Conservation (phyloP, 2,888 invertebrate genomes). For the Eristalinus sepulchralis region DNA sequence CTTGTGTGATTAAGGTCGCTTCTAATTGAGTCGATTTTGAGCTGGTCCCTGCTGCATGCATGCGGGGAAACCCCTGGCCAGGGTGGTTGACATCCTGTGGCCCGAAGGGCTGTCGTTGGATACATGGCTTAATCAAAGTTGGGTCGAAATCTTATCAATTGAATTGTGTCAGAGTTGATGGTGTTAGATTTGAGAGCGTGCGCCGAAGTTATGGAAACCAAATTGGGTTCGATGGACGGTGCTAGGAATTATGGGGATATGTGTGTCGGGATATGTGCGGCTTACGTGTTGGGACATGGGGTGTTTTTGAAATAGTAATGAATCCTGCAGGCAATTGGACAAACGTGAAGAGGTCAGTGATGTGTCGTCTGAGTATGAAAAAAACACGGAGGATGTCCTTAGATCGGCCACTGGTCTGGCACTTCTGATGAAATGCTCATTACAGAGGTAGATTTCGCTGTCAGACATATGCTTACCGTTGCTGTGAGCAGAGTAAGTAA, state of each 20-base stretch:
- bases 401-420: not conserved
- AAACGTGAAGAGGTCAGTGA: not conserved
- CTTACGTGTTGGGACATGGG: not conserved
- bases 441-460: too few species aligned
- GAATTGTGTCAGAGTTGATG: constrained; percentile 15
- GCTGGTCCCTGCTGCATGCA: constrained; percentile 7
- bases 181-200: constrained; percentile 26
- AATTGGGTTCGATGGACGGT: not conserved
- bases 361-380: too few species aligned
- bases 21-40: constrained; percentile 47
- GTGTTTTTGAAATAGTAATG: not conserved
- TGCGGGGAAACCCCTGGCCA: constrained; percentile 28
- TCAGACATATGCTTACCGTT: too few species aligned
- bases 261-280: not conserved
- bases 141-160: constrained; percentile 31
- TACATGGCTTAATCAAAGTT: constrained; percentile 43
- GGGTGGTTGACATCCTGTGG: constrained; percentile 32
- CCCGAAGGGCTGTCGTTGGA: constrained; percentile 21
- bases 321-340: not conserved
- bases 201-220: not conserved
- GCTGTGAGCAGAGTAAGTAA: too few species aligned
- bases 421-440: not conserved
- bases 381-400: not conserved
- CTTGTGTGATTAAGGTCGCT: constrained; percentile 24
- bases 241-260: not conserved